Evolutionary conservation across 1,140 invertebrate species (phyloP).

Genomic region (Rhizoglyphus robini): DNA sequence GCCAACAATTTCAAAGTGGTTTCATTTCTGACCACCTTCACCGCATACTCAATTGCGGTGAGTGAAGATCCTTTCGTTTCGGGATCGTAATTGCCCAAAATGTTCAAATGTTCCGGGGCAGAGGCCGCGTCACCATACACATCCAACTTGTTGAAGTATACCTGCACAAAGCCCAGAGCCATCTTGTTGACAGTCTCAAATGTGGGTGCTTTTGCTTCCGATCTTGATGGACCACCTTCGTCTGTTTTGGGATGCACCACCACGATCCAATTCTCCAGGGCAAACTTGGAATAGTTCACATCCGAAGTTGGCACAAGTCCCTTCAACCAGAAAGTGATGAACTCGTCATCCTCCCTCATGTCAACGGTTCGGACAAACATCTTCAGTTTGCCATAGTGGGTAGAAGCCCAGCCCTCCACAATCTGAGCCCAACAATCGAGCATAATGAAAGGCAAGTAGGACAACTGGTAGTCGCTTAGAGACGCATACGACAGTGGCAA

Average conservation of each 20-base stretch:
- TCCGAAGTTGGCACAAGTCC: neutral
- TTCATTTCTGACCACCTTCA: neutral
- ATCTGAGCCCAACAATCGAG: constrained; percentile 7
- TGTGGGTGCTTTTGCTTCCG: too few species aligned
- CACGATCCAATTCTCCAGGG: neutral
- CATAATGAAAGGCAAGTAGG: constrained; percentile 2
- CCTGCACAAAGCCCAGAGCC: neutral
- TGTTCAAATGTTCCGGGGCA: neutral
- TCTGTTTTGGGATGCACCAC: neutral
- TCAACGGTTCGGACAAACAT: neutral
- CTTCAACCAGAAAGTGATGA: neutral
- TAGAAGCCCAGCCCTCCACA: too few species aligned
- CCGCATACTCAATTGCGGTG: neutral
- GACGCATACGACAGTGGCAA: neutral
- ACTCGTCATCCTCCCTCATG: neutral
- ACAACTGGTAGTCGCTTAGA: neutral
- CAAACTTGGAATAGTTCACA: neutral
- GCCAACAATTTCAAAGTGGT: neutral
- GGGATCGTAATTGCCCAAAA: neutral
- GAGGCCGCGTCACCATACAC: neutral
- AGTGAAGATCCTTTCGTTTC: neutral
- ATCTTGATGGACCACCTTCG: too few species aligned
- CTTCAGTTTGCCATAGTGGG: too few species aligned
- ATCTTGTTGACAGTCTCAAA: too few species aligned
- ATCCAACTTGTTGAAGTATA: neutral